Evolutionary conservation across 2,888 invertebrate genomes (phyloP), one percentile per base, ranked within the genome.

Genomic region (Tuberolachnus salignus): DNA sequence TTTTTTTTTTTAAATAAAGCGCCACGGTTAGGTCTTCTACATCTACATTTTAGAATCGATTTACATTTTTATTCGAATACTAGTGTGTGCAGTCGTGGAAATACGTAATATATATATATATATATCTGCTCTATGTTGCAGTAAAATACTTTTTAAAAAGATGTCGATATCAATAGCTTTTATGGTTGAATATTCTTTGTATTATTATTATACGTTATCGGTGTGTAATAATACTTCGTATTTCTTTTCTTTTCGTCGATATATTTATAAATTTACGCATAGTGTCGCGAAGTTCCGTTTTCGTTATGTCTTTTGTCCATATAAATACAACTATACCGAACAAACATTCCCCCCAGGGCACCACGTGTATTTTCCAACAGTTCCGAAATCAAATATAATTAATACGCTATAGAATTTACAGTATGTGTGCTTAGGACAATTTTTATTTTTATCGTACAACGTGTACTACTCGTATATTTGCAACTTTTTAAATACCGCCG

Each of bases 351-450:
- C n/a, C n/a, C n/a, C n/a, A n/a, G n/a, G n/a, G 14, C n/a, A n/a
- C n/a, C n/a, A 21, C 3, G 46, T 46, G 59, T 46, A 26, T 66
- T 61, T 49, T 26, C 34, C 14, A 72, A 49, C 9, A 49, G 10
- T 19, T 49, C 9, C 19, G 14, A 49, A 34, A 49, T 70, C 10
- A 21, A 70, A 55, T 44, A 71, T 34, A 34, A 34, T 34, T 4
- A 34, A 34, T 4, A 44, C 51, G 49, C 14, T 72, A 34, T 19
- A 19, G 61, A 73, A 61, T 16, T 42, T 34, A 23, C 23, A 21
- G 49, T 51, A 42, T 51, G 61, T 63, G 21, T 73, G 21, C n/a
- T 73, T 73, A 51, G 61, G 72, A 73, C 61, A 8, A 55, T 44
- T 71, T 71, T 23, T 71, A 46, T 13, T 71, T 23, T 57, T 44